Evolutionary conservation across 2,797 vertebrate genomes (phyloP), one percentile per base, ranked within the genome.

Genomic region (Esox masquinongy): DNA sequence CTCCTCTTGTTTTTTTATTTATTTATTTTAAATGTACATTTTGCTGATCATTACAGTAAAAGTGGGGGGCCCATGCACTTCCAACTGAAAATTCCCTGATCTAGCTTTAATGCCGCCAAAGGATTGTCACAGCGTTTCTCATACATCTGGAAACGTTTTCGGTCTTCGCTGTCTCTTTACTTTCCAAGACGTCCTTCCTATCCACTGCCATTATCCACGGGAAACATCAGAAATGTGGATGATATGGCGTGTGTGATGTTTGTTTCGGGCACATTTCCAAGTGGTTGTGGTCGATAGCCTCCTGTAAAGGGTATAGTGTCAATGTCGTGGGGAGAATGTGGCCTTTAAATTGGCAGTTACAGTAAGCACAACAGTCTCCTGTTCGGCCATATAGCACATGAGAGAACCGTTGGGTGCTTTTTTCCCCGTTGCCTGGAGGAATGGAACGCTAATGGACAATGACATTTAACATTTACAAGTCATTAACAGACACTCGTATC

Each of bases 111-210:
- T 77, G 74, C 68, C 70, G 47, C 85, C 84, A 88, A 22, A 83
- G 76, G 79, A 79, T 79, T 85, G 81, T 87, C 82, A 82, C 73
- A 78, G 75, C 80, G 78, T 85, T 75, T 75, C 71, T 76, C 56
- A 72, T 26, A 81, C 90, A 90, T 92, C 88, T 93, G 91, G 90
- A 91, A 89, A 56, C 82, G 72, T 84, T 93, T 77, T 14, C 1
- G 29, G 29, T 31, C 29, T 31, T 31, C 3, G 29, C 29, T 85
- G 64, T 74, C 83, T 83, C 77, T 64, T 70, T 63, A 11, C 69
- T 76, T 63, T 11, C 72, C 75, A 70, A 80, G 34, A 2, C 75
- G 83, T 79, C 75, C 75, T 4, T 75, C 51, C 56, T 73, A 79
- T 77, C 68, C 72, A 70, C 68, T 74, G 83, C 82, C 75, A 76